phyloP scores from a whole-genome alignment of 2,888 invertebrate species.

The Morpho deidamia region DNA sequence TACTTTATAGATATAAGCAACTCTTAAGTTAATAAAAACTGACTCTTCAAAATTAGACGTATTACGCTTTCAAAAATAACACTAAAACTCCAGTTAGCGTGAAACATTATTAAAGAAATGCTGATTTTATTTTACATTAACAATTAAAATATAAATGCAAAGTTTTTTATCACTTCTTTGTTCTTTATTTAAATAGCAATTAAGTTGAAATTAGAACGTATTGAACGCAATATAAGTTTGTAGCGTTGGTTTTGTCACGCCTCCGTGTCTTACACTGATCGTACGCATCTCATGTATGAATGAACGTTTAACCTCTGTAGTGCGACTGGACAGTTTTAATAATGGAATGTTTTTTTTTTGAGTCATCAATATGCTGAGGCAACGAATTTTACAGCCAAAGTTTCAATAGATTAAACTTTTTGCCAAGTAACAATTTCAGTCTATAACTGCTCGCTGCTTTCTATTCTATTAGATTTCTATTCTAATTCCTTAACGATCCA shows the following conservation, averaged over 20 bases:
- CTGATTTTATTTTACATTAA: slow-evolving; percentile 6
- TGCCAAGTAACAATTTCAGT: too few relatives aligned
- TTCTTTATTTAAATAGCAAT: background rate
- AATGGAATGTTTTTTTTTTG: slow-evolving; percentile 22
- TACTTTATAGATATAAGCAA: too few relatives aligned
- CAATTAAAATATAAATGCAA: background rate
- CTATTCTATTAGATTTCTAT: too few relatives aligned
- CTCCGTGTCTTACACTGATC: slow-evolving; percentile 38
- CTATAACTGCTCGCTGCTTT: too few relatives aligned
- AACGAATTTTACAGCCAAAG: too few relatives aligned
- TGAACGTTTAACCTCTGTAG: slow-evolving; percentile 38
- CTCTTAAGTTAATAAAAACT: too few relatives aligned
- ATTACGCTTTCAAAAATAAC: too few relatives aligned
- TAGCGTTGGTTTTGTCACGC: slow-evolving; percentile 31
- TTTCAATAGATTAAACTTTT: too few relatives aligned
- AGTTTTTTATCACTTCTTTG: background rate
- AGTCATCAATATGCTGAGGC: too few relatives aligned
- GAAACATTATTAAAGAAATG: slow-evolving; percentile 1
- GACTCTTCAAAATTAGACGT: too few relatives aligned
- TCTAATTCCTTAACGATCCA: too few relatives aligned
- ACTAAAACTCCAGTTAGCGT: background rate
- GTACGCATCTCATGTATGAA: slow-evolving; percentile 49
- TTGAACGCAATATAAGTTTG: background rate
- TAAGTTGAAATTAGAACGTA: slow-evolving; percentile 3
- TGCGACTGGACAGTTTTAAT: slow-evolving; percentile 34